These are phyloP conservation scores for Kryphioiulus occultus DNA, from an alignment of 2,888 invertebrate species.

Conservation along the genomic window DNA sequence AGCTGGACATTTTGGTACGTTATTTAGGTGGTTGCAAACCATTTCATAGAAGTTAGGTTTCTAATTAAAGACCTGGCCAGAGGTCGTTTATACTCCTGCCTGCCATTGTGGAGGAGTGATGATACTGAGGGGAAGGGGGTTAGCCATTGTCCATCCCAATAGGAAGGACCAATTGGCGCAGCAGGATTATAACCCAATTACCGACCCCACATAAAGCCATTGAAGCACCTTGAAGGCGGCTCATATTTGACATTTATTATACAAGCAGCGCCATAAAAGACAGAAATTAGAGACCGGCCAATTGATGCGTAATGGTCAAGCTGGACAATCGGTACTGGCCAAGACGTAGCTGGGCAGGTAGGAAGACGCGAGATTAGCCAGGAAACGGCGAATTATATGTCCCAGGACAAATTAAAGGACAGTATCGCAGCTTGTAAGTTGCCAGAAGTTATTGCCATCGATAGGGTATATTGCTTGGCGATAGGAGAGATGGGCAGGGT, in stretches of 20 bases:
- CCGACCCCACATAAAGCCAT: conserved; percentile 13
- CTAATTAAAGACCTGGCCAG: conserved; percentile 30
- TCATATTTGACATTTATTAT: conserved; percentile 45
- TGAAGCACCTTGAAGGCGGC: conserved; percentile 26
- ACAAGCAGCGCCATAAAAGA: conserved; percentile 40
- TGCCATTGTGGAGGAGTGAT: conserved; percentile 16
- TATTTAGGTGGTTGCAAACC: neutral
- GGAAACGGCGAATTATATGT: conserved; percentile 26
- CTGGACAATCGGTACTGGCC: neutral
- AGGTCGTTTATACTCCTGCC: neutral
- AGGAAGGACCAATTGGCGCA: conserved; percentile 13
- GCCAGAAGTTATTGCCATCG: conserved; percentile 26
- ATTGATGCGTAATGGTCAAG: conserved; percentile 27
- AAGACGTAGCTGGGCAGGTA: neutral
- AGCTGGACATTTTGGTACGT: neutral
- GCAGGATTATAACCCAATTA: conserved; percentile 43
- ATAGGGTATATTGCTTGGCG: neutral
- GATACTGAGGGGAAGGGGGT: neutral
- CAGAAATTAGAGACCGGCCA: conserved; percentile 31
- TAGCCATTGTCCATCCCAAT: conserved; percentile 3
- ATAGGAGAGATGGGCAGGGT: neutral
- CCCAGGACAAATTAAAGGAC: conserved; percentile 31
- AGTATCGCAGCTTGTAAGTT: conserved; percentile 26
- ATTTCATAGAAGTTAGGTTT: conserved; percentile 3
- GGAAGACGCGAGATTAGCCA: neutral